phyloP scores from a whole-genome alignment of 2,113 vertebrate species.

The Plestiodon gilberti region DNA sequence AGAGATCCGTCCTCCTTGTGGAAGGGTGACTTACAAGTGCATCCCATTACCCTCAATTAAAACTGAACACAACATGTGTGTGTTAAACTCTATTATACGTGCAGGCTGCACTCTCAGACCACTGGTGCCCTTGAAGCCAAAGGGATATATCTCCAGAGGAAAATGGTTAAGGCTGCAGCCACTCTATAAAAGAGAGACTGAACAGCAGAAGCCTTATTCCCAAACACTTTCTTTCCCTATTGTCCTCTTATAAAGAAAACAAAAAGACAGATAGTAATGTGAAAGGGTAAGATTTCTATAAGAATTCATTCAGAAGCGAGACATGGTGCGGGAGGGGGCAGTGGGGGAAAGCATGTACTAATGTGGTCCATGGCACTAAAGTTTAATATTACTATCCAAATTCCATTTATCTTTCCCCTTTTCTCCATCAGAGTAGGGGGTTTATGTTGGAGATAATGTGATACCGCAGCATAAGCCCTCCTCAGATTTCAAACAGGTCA shows the following conservation, averaged over 20 bases:
- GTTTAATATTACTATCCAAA: conserved; percentile 74
- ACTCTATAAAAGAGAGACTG: conserved; percentile 25
- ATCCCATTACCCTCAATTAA: background rate
- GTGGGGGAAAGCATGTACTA: conserved; percentile 59
- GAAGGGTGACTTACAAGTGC: too few species aligned
- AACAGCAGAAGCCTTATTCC: conserved; percentile 15
- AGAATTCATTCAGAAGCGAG: conserved; percentile 51
- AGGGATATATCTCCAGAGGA: background rate
- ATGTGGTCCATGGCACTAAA: conserved; percentile 59
- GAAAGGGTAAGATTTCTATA: conserved; percentile 53
- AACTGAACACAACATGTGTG: background rate
- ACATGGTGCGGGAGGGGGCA: conserved; percentile 14
- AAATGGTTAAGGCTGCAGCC: background rate
- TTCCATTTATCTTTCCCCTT: conserved; percentile 76
- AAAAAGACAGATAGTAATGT: conserved; percentile 41
- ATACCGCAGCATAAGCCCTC: conserved; percentile 75
- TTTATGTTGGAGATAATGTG: conserved; percentile 75
- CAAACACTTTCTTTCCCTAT: conserved; percentile 36
- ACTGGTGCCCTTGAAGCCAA: background rate
- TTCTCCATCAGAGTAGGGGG: conserved; percentile 53
- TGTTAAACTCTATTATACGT: background rate
- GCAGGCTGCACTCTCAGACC: background rate
- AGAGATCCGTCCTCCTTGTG: too few species aligned
- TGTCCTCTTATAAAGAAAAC: conserved; percentile 50
- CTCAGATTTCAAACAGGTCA: conserved; percentile 86